phyloP scores from a whole-genome alignment of 2,113 vertebrate genomes.

The Plecturocebus donacophilus region DNA sequence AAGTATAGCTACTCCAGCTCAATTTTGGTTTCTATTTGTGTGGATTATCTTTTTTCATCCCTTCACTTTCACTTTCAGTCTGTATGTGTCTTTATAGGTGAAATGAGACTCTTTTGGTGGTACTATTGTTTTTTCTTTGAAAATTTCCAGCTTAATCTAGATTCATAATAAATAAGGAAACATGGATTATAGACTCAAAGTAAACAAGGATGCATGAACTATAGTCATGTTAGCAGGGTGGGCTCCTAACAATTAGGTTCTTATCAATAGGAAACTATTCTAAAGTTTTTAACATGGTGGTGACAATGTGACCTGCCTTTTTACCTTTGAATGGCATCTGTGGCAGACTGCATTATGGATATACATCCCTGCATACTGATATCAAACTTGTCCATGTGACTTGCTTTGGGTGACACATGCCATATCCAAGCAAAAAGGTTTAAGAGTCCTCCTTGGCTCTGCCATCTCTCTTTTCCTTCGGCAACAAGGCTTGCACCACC shows the following conservation, averaged over 20 bases:
- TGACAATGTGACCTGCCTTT: not conserved
- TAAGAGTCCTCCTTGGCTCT: not conserved
- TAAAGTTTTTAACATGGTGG: not conserved
- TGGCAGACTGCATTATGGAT: not conserved
- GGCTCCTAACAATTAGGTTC: not conserved
- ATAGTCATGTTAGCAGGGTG: not conserved
- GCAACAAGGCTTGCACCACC: not conserved
- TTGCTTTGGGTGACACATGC: not conserved
- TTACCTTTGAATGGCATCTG: not conserved
- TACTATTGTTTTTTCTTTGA: not conserved
- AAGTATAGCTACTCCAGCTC: not conserved
- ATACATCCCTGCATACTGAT: not conserved
- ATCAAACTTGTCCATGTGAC: not conserved
- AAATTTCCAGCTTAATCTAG: slow-evolving; percentile 12
- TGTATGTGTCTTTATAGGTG: not conserved
- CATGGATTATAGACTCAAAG: not conserved
- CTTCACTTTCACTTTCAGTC: not conserved
- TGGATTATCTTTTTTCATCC: not conserved
- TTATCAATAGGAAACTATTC: not conserved
- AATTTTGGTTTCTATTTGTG: not conserved
- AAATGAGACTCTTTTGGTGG: not conserved
- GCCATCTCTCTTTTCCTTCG: not conserved
- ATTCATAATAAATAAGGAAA: too few species aligned
- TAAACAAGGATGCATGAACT: not conserved
- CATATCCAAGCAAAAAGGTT: not conserved